Conservation (phyloP, 2,888 invertebrate genomes). For the Clanis bilineata region DNA sequence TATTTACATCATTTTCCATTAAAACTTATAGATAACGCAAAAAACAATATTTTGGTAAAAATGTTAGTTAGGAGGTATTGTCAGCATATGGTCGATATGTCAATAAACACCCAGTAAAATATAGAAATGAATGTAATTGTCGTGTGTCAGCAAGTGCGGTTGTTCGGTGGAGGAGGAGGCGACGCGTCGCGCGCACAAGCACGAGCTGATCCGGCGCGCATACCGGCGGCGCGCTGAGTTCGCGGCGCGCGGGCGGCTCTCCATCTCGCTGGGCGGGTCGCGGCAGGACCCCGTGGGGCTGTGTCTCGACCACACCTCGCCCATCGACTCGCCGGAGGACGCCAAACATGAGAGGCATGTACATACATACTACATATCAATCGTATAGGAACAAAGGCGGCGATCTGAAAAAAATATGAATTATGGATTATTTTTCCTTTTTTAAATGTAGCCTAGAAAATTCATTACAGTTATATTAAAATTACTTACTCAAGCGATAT, state of each 20-base stretch:
- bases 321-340: conserved; percentile 65
- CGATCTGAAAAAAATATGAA: no score
- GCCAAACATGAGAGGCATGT: conserved; percentile 66
- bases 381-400: no score
- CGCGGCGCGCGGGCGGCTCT: conserved; percentile 91
- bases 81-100: no score
- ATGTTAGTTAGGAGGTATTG: no score
- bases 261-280: conserved; percentile 92
- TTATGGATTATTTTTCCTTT: no score
- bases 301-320: conserved; percentile 67
- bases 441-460: no score
- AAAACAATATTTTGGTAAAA: no score
- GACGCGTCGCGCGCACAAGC: conserved; percentile 87
- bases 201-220: conserved; percentile 95
- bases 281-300: conserved; percentile 95
- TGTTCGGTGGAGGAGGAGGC: conserved; percentile 85
- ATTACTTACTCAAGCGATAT: no score
- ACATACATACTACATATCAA: neutral
- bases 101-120: no score
- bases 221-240: conserved; percentile 94
- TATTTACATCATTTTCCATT: no score
- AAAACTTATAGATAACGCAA: no score
- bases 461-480: no score
- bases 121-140: neutral
- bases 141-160: conserved; percentile 85